These are phyloP conservation scores for Drosophila borealis DNA, from an alignment of 2,888 invertebrate genomes.

Conservation along the genomic window DNA sequence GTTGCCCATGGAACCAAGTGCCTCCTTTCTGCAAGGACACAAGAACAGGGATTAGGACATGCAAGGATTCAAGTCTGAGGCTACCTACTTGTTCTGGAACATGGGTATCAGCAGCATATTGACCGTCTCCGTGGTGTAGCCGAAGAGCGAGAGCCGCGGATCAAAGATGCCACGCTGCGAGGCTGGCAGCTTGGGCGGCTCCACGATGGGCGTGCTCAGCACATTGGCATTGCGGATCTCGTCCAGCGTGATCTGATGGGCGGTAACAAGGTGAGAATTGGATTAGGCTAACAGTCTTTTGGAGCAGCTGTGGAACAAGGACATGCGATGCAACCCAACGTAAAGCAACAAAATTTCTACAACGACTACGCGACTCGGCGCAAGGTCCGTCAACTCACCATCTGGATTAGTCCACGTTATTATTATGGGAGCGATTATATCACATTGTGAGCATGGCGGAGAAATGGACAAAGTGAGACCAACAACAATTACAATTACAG, in stretches of 20 bases:
- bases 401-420: conserved; percentile 67
- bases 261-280: background rate
- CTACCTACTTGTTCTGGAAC: conserved; percentile 94
- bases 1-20: conserved; percentile 99
- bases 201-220: conserved; percentile 62
- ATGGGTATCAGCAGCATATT: conserved; percentile 97
- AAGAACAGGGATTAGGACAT: background rate
- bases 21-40: conserved; percentile 92
- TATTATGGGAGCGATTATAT: background rate
- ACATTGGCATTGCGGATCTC: conserved; percentile 89
- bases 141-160: conserved; percentile 94
- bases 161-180: conserved; percentile 88
- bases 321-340: conserved; percentile 47
- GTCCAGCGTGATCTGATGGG: conserved; percentile 91
- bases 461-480: conserved; percentile 62
- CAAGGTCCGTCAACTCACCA: conserved; percentile 68
- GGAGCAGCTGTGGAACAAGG: conserved; percentile 3
- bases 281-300: conserved; percentile 7
- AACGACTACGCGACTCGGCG: conserved; percentile 39
- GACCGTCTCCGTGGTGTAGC: conserved; percentile 97
- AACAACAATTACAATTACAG: conserved; percentile 40
- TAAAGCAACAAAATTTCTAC: conserved; percentile 20
- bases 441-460: conserved; percentile 63
- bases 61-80: background rate
- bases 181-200: conserved; percentile 65